phyloP scores from a whole-genome alignment of 2,113 vertebrate species.

The Gasterosteus nipponicus region DNA sequence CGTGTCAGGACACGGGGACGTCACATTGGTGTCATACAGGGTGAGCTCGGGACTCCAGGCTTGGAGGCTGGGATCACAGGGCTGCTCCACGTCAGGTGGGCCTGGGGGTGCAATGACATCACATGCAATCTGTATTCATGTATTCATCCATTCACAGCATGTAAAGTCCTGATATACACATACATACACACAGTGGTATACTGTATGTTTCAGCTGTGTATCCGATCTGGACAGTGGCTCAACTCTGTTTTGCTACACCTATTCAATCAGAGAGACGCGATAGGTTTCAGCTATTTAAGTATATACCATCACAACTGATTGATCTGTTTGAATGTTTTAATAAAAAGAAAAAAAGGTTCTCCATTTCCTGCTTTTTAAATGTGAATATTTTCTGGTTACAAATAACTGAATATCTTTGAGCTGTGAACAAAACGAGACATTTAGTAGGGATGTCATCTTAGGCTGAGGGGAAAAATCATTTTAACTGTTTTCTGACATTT shows the following conservation, averaged over 20 bases:
- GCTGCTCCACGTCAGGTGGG: slow-evolving; percentile 92
- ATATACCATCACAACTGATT: background rate
- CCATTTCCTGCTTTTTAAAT: background rate
- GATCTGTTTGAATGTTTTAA: background rate
- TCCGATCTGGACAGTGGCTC: background rate
- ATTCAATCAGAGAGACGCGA: background rate
- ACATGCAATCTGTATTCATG: slow-evolving; percentile 28
- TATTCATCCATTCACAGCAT: background rate
- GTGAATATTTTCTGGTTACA: background rate
- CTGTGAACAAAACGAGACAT: background rate
- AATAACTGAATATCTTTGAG: background rate
- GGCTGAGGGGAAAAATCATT: background rate
- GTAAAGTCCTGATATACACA: background rate
- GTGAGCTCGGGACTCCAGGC: slow-evolving; percentile 97
- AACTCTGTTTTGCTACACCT: background rate
- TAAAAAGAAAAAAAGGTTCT: background rate
- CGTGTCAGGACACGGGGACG: slow-evolving; percentile 87
- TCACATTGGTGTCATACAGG: slow-evolving; percentile 92
- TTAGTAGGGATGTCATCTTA: background rate
- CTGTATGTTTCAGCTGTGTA: background rate
- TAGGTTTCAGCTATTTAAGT: background rate
- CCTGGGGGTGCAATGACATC: slow-evolving; percentile 77
- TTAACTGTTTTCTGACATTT: background rate
- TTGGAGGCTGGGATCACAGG: slow-evolving; percentile 93
- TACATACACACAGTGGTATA: background rate